Conservation (phyloP, 2,113 vertebrate species). For the Falcunculus frontatus region DNA sequence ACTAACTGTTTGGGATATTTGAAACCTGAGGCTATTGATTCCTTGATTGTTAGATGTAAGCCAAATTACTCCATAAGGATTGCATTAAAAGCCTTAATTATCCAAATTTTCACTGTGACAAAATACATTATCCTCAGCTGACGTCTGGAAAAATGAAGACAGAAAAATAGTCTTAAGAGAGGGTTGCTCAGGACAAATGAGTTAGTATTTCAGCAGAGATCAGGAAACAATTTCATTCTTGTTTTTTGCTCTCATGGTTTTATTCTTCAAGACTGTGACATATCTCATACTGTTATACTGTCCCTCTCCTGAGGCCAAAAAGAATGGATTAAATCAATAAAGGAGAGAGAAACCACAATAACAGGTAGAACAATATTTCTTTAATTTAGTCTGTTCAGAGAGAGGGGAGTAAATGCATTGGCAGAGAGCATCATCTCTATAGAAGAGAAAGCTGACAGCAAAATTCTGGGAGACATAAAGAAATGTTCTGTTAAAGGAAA, state of each 20-base stretch:
- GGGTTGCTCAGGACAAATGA: background rate
- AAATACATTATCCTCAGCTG: background rate
- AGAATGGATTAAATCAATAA: background rate
- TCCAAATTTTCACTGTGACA: background rate
- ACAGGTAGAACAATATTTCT: background rate
- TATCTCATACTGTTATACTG: background rate
- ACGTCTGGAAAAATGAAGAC: background rate
- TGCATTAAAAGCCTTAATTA: background rate
- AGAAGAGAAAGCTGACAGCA: background rate
- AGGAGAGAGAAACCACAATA: background rate
- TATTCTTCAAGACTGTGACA: background rate
- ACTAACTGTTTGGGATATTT: background rate
- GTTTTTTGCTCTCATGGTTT: background rate
- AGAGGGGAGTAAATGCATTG: background rate
- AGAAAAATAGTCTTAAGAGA: background rate
- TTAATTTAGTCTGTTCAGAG: background rate
- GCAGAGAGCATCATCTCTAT: background rate
- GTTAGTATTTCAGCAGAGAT: background rate
- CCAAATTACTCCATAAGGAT: background rate
- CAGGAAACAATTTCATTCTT: background rate
- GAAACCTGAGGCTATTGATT: background rate
- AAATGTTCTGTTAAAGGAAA: background rate
- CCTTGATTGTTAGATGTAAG: background rate
- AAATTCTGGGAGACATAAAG: background rate
- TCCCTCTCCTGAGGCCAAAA: background rate